Evolutionary conservation across 2,797 vertebrate genomes (phyloP).

Genomic region (Helarctos malayanus): DNA sequence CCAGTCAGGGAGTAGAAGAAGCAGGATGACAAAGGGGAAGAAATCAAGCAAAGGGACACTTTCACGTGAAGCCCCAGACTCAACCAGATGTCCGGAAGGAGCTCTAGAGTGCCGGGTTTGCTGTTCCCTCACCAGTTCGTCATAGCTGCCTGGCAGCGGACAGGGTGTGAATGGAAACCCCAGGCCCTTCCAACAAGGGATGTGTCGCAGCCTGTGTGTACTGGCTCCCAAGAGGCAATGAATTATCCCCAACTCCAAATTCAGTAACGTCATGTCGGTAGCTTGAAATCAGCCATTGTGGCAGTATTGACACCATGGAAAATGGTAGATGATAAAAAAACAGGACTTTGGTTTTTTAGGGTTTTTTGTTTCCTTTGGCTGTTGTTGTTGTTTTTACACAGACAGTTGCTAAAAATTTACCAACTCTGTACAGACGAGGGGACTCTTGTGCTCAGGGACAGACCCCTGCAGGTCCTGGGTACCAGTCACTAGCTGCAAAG

Average conservation of each 20-base stretch:
- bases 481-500: background rate
- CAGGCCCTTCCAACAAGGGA: background rate
- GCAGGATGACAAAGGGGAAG: background rate
- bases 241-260: slow-evolving; percentile 26
- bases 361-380: background rate
- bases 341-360: background rate
- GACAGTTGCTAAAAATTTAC: slow-evolving; percentile 17
- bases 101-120: background rate
- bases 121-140: background rate
- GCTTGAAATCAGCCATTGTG: background rate
- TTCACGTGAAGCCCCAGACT: slow-evolving; percentile 3
- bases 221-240: background rate
- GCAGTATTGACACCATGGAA: background rate
- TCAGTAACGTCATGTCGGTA: background rate
- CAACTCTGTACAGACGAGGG: background rate
- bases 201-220: background rate
- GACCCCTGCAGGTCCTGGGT: background rate
- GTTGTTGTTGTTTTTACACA: background rate
- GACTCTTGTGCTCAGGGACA: background rate
- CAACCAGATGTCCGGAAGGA: background rate
- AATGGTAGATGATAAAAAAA: slow-evolving; percentile 22
- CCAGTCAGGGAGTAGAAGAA: background rate
- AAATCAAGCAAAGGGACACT: background rate
- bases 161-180: background rate
- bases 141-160: background rate